Conservation (phyloP, 2,113 vertebrate genomes). For the Corythornis madagascariensis region DNA sequence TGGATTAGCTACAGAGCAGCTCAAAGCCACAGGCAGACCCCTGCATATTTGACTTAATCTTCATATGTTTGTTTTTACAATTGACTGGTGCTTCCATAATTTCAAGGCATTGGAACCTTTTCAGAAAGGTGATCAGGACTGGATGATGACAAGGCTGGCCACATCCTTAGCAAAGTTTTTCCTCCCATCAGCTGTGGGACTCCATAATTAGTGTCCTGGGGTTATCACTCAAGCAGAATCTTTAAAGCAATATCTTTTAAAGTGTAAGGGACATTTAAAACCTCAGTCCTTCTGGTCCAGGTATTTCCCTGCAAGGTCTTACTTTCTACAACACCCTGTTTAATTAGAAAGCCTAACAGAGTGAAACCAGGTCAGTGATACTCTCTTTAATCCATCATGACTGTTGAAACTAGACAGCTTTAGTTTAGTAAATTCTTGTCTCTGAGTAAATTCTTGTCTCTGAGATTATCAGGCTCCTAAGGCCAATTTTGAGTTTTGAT, state of each 20-base stretch:
- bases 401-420: conserved; percentile 51
- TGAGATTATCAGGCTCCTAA: neutral
- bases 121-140: neutral
- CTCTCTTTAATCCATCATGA: conserved; percentile 53
- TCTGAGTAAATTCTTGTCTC: conserved; percentile 60
- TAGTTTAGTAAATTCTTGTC: conserved; percentile 61
- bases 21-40: neutral
- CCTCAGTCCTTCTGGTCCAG: neutral
- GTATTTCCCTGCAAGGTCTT: conserved; percentile 43
- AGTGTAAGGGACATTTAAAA: neutral
- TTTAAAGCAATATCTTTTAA: neutral
- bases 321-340: conserved; percentile 50
- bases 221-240: conserved; percentile 4
- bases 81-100: neutral
- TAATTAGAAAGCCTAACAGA: conserved; percentile 70
- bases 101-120: neutral
- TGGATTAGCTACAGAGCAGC: neutral
- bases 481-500: conserved; percentile 2
- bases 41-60: neutral
- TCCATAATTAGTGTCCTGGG: neutral
- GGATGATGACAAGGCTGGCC: neutral
- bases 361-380: conserved; percentile 63
- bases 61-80: neutral
- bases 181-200: neutral
- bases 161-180: neutral